phyloP scores from a whole-genome alignment of 2,888 invertebrate genomes.

The Rhagophthalmus giganteus region DNA sequence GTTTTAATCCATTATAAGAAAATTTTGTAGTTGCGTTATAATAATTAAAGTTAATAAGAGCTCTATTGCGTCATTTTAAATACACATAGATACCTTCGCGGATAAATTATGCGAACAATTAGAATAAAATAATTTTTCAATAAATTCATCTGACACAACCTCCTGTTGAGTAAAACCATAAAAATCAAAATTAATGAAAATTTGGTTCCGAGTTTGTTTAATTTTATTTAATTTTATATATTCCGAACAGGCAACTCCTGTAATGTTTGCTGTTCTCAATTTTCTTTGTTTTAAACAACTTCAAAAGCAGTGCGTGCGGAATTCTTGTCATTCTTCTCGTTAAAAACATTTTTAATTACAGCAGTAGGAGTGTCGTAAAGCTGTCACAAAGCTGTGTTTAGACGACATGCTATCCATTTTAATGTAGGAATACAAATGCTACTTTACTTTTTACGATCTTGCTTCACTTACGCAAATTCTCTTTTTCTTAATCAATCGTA shows the following conservation, averaged over 20 bases:
- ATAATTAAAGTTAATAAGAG: no score
- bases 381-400: slow-evolving; percentile 31
- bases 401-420: slow-evolving; percentile 32
- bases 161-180: no score
- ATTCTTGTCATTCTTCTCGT: slow-evolving; percentile 32
- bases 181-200: background rate
- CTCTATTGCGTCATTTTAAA: no score
- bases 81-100: no score
- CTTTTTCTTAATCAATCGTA: slow-evolving; percentile 5
- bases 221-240: slow-evolving; percentile 25
- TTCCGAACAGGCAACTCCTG: slow-evolving; percentile 28
- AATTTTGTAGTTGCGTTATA: no score
- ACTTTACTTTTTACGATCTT: slow-evolving; percentile 24
- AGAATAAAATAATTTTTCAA: no score
- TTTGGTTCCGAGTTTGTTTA: background rate
- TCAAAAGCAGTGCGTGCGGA: slow-evolving; percentile 32
- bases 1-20: no score
- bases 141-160: no score
- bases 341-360: slow-evolving; percentile 32
- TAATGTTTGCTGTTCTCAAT: slow-evolving; percentile 26
- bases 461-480: slow-evolving; percentile 14
- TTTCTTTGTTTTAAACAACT: slow-evolving; percentile 31
- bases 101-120: no score
- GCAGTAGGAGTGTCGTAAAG: slow-evolving; percentile 32
- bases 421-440: slow-evolving; percentile 27